Evolutionary conservation across 2,888 invertebrate genomes (phyloP), one percentile per base, ranked within the genome.

Genomic region (Conomelus anceps): DNA sequence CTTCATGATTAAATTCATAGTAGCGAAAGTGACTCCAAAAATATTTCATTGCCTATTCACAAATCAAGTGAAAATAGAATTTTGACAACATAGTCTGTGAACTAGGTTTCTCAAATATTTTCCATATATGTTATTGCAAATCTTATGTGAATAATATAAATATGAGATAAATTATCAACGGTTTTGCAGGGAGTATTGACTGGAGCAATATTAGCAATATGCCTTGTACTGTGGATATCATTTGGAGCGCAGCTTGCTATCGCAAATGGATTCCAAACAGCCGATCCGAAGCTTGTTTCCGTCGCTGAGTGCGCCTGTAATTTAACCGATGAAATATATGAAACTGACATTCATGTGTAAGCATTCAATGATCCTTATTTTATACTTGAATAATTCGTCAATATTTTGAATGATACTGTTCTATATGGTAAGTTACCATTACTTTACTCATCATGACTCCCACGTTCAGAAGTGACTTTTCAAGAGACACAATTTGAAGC

Each of bases 161-260:
- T n/a, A 20, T 89, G 41, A 89, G 22, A 13, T 20, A 23, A 22
- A 22, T 89, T 22, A 63, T 89, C 84, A 88, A 84, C 87, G 23
- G 90, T 88, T 89, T 86, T 90, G 92, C 91, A 96, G 95, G 96
- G 96, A 7, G 96, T 96, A 0, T 93, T 96, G 88, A 93, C 94
- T 4, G 96, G 96, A 20, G 95, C 96, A 0, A 92, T 95, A 20
- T 93, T 94, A n/a, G 95, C 96, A 0, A 92, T 96, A 88, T 92
- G 93, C 29, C 92, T 96, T 88, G 95, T 96, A 88, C 93, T 95
- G 88, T 94, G 94, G 93, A 96, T 96, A 89, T 96, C 96, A 22
- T 94, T 96, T 29, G 96, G 96, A 0, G 95, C 96, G 0, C 96
- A 96, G 87, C 89, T 91, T 9, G 91, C 90, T 11, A 90, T 90